A percentile compares a stretch with the other conserved stretches of the same genome.
Conservation (phyloP, 2,797 vertebrate species). For the Acanthiza pusilla region DNA sequence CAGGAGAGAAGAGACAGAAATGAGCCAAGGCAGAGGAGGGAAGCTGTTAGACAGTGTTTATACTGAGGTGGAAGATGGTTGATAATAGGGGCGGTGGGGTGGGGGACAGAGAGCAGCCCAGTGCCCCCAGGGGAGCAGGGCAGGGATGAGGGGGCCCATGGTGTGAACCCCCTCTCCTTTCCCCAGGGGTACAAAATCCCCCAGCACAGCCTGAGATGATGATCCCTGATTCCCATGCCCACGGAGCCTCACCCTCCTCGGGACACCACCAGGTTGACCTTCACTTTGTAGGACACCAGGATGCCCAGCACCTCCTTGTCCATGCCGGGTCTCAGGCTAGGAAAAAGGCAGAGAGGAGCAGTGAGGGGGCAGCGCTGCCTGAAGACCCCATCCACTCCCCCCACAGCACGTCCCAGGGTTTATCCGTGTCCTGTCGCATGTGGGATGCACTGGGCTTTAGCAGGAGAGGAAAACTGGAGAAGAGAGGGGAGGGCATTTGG, state of each 20-base stretch:
- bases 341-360: not conserved
- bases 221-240: fast-evolving
- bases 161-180: not conserved
- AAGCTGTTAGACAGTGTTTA: not conserved
- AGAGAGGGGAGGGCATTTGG: not conserved
- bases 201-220: not conserved
- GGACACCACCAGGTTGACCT: slow-evolving; percentile 81
- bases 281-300: slow-evolving; percentile 89
- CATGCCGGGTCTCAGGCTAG: slow-evolving; percentile 78
- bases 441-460: not conserved
- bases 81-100: not conserved
- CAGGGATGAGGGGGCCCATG: not conserved
- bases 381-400: not conserved
- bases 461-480: not conserved
- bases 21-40: not conserved
- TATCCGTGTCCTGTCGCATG: fast-evolving
- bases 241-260: slow-evolving; percentile 78
- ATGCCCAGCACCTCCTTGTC: slow-evolving; percentile 88
- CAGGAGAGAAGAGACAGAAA: not conserved
- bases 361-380: not conserved
- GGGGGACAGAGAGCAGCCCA: not conserved
- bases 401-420: not conserved
- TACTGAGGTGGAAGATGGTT: not conserved
- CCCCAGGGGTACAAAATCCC: not conserved
- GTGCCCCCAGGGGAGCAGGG: not conserved